Evolutionary conservation across 1,140 invertebrate species (phyloP), one percentile per base, ranked within the genome.

Genomic region (Brachionus rubens): DNA sequence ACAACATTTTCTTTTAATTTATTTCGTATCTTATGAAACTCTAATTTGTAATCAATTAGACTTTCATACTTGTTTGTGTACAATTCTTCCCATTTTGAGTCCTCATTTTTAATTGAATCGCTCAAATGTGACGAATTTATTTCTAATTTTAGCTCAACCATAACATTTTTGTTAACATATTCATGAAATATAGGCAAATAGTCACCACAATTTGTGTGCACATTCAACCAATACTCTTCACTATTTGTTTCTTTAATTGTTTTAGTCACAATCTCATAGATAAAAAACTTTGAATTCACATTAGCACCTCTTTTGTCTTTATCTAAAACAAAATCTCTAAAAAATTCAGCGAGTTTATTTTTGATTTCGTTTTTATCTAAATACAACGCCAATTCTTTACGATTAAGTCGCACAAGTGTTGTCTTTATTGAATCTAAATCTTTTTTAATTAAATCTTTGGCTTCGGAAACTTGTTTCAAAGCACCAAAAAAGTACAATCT

Each of bases 81-180:
- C 16, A 65, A 43, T 24, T 14, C n/a, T 9, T 21, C 30, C 59
- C 59, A 65, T 46, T 41, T 65, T 24, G 28, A 28, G 10, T 65
- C 59, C 43, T 65, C 59, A 21, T 43, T 43, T n/a, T 43, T 24
- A 41, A 65, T 65, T 12, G 59, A 65, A 43, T 65, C 30, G 9
- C 33, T 65, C 40, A 65, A 43, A 3, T 43, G 36, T 43, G 6
- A 5, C 1, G 59, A 65, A 36, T 43, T 65, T 24, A 65, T 65
- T 65, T 65, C 59, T 4, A 65, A 19, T 46, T 46, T 65, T 21
- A 21, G 24, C 19, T 41, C 59, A 14, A 65, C 40, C 10, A 43
- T 65, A 21, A 65, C 40, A 65, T 65, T 65, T 43, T 41, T 65
- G 9, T 65, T 65, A n/a, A 65, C 43, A 65, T 43, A 65, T 43